Evolutionary conservation across 1,140 invertebrate species (phyloP).

Genomic region (Brachystomella parvula): DNA sequence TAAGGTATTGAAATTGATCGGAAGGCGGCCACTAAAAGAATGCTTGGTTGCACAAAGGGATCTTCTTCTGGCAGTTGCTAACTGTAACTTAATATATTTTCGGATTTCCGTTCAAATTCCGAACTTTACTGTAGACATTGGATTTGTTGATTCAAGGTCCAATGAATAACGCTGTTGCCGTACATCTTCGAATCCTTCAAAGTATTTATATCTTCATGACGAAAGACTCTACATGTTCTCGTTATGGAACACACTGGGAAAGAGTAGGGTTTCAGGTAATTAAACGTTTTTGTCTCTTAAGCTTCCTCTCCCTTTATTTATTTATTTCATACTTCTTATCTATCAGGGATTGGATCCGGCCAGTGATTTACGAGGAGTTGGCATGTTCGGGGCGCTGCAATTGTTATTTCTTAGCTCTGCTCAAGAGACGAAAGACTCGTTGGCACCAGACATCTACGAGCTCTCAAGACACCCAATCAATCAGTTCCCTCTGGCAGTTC

Average conservation of each 20-base stretch:
- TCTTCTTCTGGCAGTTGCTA: constrained; percentile 47
- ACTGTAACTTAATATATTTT: constrained; percentile 42
- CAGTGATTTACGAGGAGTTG: constrained; percentile 51
- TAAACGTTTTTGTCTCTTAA: neutral
- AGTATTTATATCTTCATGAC: constrained; percentile 50
- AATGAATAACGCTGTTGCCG: constrained; percentile 44
- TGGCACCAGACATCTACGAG: constrained; percentile 47
- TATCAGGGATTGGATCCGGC: constrained; percentile 48
- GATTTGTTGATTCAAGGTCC: constrained; percentile 41
- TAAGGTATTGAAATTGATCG: constrained; percentile 36
- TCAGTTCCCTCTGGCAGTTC: constrained; percentile 52
- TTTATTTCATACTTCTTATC: neutral
- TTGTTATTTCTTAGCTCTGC: constrained; percentile 46
- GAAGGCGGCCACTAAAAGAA: constrained; percentile 44
- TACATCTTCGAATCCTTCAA: constrained; percentile 46
- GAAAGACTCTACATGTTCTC: constrained; percentile 45
- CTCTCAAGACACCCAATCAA: constrained; percentile 47
- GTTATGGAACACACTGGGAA: constrained; percentile 52
- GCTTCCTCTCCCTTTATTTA: neutral
- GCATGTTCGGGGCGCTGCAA: constrained; percentile 46
- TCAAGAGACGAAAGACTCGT: constrained; percentile 40
- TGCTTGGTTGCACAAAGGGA: constrained; percentile 44
- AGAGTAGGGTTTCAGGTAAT: constrained; percentile 51
- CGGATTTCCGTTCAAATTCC: neutral
- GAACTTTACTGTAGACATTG: neutral